A percentile compares a stretch with the other conserved stretches of the same genome.
phyloP scores from a whole-genome alignment of 2,888 invertebrate genomes.

The Eupithecia dodoneata region DNA sequence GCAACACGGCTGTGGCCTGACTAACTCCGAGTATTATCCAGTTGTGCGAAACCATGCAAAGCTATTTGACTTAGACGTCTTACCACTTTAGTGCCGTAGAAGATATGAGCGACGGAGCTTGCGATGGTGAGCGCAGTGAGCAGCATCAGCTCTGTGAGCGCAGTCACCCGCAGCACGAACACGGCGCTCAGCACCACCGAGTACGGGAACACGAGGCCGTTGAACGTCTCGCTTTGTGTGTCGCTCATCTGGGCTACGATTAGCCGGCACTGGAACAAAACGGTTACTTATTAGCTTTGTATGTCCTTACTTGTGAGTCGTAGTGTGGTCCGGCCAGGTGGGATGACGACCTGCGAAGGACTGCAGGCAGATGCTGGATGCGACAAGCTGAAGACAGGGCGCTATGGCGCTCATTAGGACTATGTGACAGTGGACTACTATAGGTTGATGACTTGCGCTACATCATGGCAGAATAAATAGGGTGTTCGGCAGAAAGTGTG shows the following conservation, averaged over 20 bases:
- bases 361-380: too few relatives aligned
- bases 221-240: conserved; percentile 93
- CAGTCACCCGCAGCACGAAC: conserved; percentile 63
- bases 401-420: too few relatives aligned
- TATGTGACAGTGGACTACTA: too few relatives aligned
- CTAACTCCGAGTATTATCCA: too few relatives aligned
- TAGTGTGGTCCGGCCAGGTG: too few relatives aligned
- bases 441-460: too few relatives aligned
- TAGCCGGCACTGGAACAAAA: conserved; percentile 91
- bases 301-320: neutral
- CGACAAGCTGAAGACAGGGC: too few relatives aligned
- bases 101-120: conserved; percentile 91
- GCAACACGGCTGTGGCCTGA: too few relatives aligned
- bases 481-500: too few relatives aligned
- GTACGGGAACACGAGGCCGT: conserved; percentile 87
- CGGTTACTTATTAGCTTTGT: neutral
- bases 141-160: conserved; percentile 86
- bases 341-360: too few relatives aligned
- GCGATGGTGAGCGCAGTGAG: conserved; percentile 89
- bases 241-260: conserved; percentile 99
- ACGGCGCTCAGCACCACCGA: conserved; percentile 73
- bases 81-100: conserved; percentile 97
- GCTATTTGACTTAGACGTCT: neutral
- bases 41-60: neutral
- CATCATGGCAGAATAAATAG: too few relatives aligned